Evolutionary conservation across 2,797 vertebrate genomes (phyloP).

Genomic region (Chelon labrosus): DNA sequence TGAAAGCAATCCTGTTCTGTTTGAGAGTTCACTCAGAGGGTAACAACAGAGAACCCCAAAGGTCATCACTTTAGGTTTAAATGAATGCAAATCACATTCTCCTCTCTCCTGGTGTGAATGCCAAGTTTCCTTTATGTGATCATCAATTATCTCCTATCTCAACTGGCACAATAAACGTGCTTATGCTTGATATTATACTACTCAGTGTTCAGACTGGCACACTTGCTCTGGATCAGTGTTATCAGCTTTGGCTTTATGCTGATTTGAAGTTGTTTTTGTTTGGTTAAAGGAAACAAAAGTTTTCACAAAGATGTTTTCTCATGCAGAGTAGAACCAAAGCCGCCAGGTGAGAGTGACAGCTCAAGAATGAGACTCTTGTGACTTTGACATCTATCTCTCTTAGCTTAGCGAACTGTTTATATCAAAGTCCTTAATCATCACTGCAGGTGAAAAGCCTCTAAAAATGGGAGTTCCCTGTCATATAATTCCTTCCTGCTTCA

Average conservation of each 20-base stretch:
- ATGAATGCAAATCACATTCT: constrained; percentile 33
- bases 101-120: constrained; percentile 7
- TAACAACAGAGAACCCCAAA: constrained; percentile 23
- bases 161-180: background rate
- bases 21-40: constrained; percentile 41
- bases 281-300: background rate
- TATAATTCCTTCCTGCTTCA: constrained; percentile 22
- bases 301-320: background rate
- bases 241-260: constrained; percentile 4
- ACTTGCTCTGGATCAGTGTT: background rate
- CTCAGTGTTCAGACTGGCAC: background rate
- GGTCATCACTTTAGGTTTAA: constrained; percentile 38
- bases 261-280: constrained; percentile 7
- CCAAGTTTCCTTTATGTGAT: constrained; percentile 11
- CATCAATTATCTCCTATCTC: constrained; percentile 10
- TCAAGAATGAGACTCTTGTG: constrained; percentile 9
- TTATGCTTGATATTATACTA: background rate
- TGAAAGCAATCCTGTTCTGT: constrained; percentile 37
- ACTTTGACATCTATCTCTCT: constrained; percentile 43
- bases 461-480: constrained; percentile 29
- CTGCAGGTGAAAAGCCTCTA: constrained; percentile 27
- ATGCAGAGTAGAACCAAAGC: background rate
- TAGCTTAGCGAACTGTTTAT: background rate
- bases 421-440: constrained; percentile 33
- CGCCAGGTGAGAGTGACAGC: constrained; percentile 15